Conservation (phyloP, 2,797 vertebrate genomes). For the Cynodonichthys magdalenae region DNA sequence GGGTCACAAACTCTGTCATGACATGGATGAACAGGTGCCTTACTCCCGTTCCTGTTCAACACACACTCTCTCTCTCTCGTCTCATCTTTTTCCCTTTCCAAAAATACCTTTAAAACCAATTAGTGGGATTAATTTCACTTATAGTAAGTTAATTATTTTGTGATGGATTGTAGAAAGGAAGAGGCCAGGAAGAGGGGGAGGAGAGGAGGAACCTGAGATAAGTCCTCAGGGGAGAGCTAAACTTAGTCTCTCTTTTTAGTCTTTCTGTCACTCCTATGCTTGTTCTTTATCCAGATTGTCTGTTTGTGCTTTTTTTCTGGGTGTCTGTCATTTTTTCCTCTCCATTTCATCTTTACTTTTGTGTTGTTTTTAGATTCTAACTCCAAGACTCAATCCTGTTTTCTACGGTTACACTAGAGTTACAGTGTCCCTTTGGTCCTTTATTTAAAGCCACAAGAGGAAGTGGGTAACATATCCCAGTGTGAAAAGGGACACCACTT, state of each 20-base stretch:
- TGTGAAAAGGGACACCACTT: no score
- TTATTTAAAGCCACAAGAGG: no score
- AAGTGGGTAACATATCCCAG: no score
- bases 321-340: constrained; percentile 24
- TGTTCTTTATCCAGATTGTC: constrained; percentile 37
- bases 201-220: constrained; percentile 69
- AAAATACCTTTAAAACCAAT: constrained; percentile 84
- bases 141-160: constrained; percentile 88
- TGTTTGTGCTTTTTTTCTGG: constrained; percentile 32
- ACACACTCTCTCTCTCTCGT: constrained; percentile 13
- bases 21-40: constrained; percentile 37
- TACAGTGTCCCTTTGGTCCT: no score
- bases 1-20: constrained; percentile 52
- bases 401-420: background rate
- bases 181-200: constrained; percentile 66
- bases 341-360: constrained; percentile 4
- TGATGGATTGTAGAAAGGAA: constrained; percentile 79
- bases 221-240: constrained; percentile 77
- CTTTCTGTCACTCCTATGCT: constrained; percentile 45
- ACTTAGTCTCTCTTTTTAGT: constrained; percentile 70
- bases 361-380: background rate
- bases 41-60: constrained; percentile 1
- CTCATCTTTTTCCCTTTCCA: constrained; percentile 59
- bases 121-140: constrained; percentile 89
- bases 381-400: background rate